Percentiles rank a stretch among this genome's conserved stretches.
phyloP scores from a whole-genome alignment of 1,140 invertebrate genomes.

The Trichonephila clavata region DNA sequence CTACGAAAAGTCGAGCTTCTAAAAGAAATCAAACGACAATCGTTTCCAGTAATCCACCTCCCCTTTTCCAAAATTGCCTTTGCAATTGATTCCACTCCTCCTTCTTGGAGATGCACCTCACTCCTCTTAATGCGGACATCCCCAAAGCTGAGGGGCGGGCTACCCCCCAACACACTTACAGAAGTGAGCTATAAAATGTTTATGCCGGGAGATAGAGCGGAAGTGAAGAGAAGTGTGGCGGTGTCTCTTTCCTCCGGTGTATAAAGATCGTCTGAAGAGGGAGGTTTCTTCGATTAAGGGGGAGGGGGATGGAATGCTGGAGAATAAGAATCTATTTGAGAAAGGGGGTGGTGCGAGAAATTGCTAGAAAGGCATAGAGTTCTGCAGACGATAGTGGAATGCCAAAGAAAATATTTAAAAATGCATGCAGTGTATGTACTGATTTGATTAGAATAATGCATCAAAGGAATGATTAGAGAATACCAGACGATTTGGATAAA shows the following conservation, averaged over 20 bases:
- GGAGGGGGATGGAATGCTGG: neutral
- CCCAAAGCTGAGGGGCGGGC: neutral
- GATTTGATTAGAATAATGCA: neutral
- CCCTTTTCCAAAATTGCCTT: neutral
- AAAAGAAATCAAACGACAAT: conserved; percentile 36
- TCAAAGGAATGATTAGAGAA: no score
- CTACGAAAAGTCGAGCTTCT: no score
- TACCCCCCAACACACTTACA: conserved; percentile 11
- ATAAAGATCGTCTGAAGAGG: conserved; percentile 1
- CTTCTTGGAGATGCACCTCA: conserved; percentile 15
- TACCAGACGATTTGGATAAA: no score
- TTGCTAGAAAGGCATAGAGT: neutral
- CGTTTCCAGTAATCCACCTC: neutral
- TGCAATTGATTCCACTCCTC: conserved; percentile 35
- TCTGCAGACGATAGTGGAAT: neutral
- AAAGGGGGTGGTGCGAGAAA: neutral
- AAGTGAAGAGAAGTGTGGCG: conserved; percentile 1
- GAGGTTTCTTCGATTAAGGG: conserved; percentile 24
- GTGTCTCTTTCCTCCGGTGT: conserved; percentile 35
- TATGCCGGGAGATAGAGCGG: conserved; percentile 21
- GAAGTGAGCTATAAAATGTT: conserved; percentile 50
- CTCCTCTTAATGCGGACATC: conserved; percentile 30
- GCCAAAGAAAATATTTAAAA: neutral
- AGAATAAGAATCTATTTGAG: conserved; percentile 11
- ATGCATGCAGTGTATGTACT: neutral